Conservation (phyloP, 2,113 vertebrate species). For the Mobula birostris region DNA sequence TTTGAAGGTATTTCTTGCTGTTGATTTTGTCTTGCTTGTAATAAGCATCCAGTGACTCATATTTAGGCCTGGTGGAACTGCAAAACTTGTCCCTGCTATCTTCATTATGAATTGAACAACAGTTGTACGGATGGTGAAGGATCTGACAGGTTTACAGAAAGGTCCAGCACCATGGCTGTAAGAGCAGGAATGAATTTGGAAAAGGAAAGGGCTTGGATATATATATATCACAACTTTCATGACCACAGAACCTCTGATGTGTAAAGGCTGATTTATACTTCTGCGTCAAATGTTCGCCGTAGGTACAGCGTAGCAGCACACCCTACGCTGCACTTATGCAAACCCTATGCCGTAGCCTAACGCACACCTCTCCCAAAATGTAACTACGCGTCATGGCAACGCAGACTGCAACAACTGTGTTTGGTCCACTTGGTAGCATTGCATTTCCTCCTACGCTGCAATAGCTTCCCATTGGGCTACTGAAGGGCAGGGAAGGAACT, state of each 20-base stretch:
- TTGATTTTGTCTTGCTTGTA: not conserved
- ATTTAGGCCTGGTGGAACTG: not conserved
- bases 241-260: not conserved
- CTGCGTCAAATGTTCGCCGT: too few species aligned
- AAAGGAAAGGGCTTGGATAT: not conserved
- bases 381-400: too few species aligned
- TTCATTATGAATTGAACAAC: not conserved
- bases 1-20: not conserved
- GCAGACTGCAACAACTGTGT: too few species aligned
- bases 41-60: not conserved
- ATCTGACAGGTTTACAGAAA: not conserved
- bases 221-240: not conserved
- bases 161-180: not conserved
- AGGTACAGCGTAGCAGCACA: too few species aligned
- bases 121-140: not conserved
- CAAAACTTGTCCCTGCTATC: not conserved
- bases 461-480: too few species aligned
- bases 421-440: too few species aligned
- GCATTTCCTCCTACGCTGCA: too few species aligned
- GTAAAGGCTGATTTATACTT: too few species aligned
- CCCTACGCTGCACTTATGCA: too few species aligned
- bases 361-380: too few species aligned
- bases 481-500: too few species aligned
- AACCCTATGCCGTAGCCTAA: too few species aligned
- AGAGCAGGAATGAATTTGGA: not conserved